These are phyloP conservation scores for Dendrocincla tyrannina DNA, from an alignment of 2,797 vertebrate species.

Conservation along the genomic window DNA sequence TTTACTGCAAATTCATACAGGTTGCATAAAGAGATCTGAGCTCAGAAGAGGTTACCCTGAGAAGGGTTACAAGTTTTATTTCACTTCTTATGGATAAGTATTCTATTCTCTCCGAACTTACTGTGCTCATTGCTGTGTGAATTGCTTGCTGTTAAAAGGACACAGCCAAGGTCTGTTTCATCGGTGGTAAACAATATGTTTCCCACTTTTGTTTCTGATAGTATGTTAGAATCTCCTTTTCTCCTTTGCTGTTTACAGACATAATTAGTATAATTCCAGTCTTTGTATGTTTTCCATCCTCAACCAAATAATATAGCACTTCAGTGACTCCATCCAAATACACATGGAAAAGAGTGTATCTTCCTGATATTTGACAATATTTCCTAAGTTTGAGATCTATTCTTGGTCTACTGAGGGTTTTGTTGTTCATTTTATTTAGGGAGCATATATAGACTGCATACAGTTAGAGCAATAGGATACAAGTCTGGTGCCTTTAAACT, in stretches of 20 bases:
- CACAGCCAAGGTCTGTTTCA: conserved; percentile 10
- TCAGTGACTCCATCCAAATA: background rate
- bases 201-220: conserved; percentile 26
- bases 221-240: background rate
- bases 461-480: background rate
- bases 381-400: background rate
- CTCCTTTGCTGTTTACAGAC: background rate
- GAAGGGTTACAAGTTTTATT: conserved; percentile 7
- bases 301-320: background rate
- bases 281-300: background rate
- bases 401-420: background rate
- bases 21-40: background rate
- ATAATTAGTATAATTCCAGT: background rate
- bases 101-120: conserved; percentile 44
- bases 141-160: conserved; percentile 1
- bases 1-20: background rate
- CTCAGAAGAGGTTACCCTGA: background rate
- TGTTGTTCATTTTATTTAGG: background rate
- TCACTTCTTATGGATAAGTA: background rate
- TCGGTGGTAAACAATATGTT: background rate
- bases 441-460: background rate
- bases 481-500: background rate
- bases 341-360: background rate
- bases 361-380: background rate
- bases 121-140: background rate